Conservation (phyloP, 2,888 invertebrate genomes). For the Lepidochrysops patricia region DNA sequence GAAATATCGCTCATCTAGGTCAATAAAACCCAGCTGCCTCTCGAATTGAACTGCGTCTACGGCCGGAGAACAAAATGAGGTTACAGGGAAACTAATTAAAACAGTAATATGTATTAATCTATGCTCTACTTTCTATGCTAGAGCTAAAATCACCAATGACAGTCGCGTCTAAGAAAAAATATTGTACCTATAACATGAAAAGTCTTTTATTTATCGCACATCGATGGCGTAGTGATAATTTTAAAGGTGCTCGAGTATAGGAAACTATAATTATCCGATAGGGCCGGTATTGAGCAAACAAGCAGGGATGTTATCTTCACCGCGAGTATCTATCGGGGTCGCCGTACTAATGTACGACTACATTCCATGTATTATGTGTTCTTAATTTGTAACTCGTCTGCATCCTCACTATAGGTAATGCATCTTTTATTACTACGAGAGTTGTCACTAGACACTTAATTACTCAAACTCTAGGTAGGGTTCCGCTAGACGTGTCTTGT, state of each 20-base stretch:
- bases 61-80: too few relatives aligned
- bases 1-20: not conserved
- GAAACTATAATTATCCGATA: constrained; percentile 49
- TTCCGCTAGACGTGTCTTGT: too few relatives aligned
- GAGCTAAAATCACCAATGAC: too few relatives aligned
- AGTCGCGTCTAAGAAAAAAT: too few relatives aligned
- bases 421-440: not conserved
- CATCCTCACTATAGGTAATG: not conserved
- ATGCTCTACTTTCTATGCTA: too few relatives aligned
- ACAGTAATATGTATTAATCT: too few relatives aligned
- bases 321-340: constrained; percentile 26
- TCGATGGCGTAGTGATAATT: constrained; percentile 4
- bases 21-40: not conserved
- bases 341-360: constrained; percentile 20
- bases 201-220: not conserved
- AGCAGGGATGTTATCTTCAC: constrained; percentile 37
- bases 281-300: constrained; percentile 39
- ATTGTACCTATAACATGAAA: not conserved
- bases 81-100: too few relatives aligned
- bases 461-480: too few relatives aligned
- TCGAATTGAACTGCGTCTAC: too few relatives aligned
- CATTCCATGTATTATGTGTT: constrained; percentile 17
- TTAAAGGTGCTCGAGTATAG: constrained; percentile 30
- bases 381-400: not conserved
- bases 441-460: not conserved